phyloP scores from a whole-genome alignment of 1,140 invertebrate genomes.

The Brachionus angularis region DNA sequence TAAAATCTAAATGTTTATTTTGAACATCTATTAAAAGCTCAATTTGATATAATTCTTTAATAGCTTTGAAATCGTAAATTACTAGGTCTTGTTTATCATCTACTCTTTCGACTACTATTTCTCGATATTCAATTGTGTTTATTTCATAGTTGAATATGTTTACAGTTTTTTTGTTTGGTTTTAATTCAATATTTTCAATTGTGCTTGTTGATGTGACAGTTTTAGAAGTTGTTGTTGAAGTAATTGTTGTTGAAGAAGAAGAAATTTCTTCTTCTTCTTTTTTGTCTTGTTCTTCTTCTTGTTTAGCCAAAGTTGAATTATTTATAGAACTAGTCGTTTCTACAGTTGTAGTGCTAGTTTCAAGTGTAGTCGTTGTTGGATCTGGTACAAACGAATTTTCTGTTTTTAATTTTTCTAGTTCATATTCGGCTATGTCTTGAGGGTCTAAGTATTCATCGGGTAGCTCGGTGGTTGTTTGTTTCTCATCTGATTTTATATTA shows the following conservation, averaged over 20 bases:
- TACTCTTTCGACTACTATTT: neutral
- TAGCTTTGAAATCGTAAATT: neutral
- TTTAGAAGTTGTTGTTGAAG: too few species aligned
- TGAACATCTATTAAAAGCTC: neutral
- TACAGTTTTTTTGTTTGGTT: too few species aligned
- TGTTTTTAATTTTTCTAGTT: slow-evolving; percentile 4
- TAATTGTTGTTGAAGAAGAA: too few species aligned
- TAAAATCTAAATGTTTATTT: slow-evolving; percentile 6
- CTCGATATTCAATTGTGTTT: neutral
- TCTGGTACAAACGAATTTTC: neutral
- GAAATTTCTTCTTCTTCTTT: too few species aligned
- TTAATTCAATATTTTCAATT: too few species aligned
- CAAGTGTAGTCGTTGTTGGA: neutral
- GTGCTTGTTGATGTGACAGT: too few species aligned
- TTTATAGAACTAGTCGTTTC: neutral
- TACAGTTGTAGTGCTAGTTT: neutral
- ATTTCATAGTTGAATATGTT: too few species aligned
- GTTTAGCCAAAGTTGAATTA: neutral
- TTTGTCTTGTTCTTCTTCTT: too few species aligned
- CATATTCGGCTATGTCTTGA: slow-evolving; percentile 1
- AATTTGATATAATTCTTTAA: neutral
- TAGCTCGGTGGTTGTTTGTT: slow-evolving; percentile 1
- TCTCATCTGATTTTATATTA: too few species aligned
- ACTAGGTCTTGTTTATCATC: neutral
- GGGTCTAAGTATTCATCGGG: slow-evolving; percentile 19